Base-by-base conservation (phyloP, 2,888 invertebrate species). In the Stictocephala bisonia region DNA sequence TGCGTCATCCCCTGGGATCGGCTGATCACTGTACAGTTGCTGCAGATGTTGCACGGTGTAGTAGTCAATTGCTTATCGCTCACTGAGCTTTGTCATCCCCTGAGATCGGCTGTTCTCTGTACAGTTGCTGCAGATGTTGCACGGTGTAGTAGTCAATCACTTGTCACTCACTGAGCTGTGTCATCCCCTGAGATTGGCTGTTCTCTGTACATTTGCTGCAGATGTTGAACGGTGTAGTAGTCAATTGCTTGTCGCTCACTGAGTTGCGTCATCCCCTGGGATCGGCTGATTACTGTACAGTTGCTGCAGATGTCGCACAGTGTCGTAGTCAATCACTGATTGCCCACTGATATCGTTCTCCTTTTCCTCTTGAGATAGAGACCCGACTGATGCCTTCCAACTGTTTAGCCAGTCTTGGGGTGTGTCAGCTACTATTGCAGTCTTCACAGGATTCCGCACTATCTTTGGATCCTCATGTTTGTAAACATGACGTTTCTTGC, bases 401-500 rank as follows among this genome's bases (percentile, higher is more conserved):
- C 41, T 58, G 2, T 56, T 27, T 4, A 73, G 41, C 73, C 73
- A 73, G 0, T 64, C 73, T 1, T 18, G 24, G 3, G 73, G 73
- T 22, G 73, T 51, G 13, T 44, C 69, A 1, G 70, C 48, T 3
- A 9, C 11, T n/a, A 1, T 44, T 29, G 48, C 11, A 44, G 27
- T 6, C 41, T 35, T 27, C 11, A 18, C 22, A 11, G 24, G 35
- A n/a, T 26, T 13, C 7, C 31, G 22, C 11, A 50, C 27, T 22
- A 31, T 64, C 29, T 67, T 71, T 31, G 40, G 51, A 27, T 69
- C 67, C 41, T 15, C 3, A 7, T 22, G 51, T 51, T 18, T 51
- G 11, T n/a, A 22, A 15, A 53, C 74, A 41, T 77, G 76, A 6
- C 76, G 76, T 60, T 75, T 80, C 71, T 74, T 79, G 2, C 66